Evolutionary conservation across 2,888 invertebrate genomes (phyloP).

Genomic region (Pediacus dermestoides): DNA sequence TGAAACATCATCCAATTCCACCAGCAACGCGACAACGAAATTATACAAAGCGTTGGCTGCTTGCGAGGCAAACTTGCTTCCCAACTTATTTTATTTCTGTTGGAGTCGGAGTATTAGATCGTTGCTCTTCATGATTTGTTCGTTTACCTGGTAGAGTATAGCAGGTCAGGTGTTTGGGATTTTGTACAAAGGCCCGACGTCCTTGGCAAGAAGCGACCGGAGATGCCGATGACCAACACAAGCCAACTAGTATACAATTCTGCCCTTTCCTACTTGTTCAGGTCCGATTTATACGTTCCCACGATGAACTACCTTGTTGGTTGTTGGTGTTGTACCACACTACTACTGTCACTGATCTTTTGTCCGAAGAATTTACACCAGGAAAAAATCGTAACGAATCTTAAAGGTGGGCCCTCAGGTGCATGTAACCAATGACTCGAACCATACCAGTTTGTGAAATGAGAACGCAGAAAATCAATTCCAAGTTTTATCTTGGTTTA

Average conservation of each 20-base stretch:
- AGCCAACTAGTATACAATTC: constrained; percentile 6
- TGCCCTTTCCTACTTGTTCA: constrained; percentile 1
- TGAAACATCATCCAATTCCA: too few species aligned
- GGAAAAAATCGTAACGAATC: too few species aligned
- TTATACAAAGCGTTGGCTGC: too few species aligned
- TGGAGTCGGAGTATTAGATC: constrained; percentile 4
- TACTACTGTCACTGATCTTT: background rate
- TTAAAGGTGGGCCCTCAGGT: too few species aligned
- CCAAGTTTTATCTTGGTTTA: too few species aligned
- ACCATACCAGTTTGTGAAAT: too few species aligned
- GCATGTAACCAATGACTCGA: too few species aligned
- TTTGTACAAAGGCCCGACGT: constrained; percentile 32
- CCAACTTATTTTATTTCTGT: too few species aligned
- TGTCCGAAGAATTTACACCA: background rate
- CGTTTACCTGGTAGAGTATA: constrained; percentile 29
- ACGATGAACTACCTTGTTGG: background rate
- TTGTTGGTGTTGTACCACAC: too few species aligned
- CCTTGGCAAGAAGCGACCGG: constrained; percentile 27
- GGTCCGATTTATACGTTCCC: constrained; percentile 1
- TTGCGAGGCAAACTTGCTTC: too few species aligned
- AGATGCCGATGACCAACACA: constrained; percentile 32
- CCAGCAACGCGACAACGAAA: too few species aligned
- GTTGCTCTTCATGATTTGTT: constrained; percentile 29
- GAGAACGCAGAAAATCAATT: too few species aligned
- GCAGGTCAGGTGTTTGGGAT: constrained; percentile 28